Conservation (phyloP, 2,888 invertebrate species). For the Ophioninae sp. region DNA sequence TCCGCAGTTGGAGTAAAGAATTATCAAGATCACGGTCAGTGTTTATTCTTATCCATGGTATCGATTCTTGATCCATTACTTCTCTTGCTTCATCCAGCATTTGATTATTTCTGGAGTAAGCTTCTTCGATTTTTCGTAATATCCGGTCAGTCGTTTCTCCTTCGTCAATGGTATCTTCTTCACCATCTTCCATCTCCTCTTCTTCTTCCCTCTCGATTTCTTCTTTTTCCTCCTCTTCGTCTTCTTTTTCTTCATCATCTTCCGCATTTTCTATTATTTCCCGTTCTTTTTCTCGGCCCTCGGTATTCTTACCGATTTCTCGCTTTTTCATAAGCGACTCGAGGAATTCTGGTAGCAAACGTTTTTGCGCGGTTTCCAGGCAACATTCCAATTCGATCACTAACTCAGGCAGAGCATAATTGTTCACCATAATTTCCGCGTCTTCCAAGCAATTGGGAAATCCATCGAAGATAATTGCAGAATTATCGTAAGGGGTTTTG, state of each 20-base stretch:
- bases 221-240: constrained; percentile 63
- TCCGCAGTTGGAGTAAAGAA: constrained; percentile 72
- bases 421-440: constrained; percentile 82
- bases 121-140: constrained; percentile 80
- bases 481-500: constrained; percentile 81
- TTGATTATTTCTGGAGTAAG: constrained; percentile 82
- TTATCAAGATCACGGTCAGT: constrained; percentile 77
- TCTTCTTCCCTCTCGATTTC: constrained; percentile 51
- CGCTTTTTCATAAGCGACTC: constrained; percentile 79
- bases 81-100: constrained; percentile 74
- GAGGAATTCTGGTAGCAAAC: constrained; percentile 78
- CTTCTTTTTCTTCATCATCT: constrained; percentile 76
- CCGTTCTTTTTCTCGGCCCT: constrained; percentile 73
- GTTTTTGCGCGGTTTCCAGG: constrained; percentile 76
- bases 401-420: constrained; percentile 84
- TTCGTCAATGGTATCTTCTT: constrained; percentile 42
- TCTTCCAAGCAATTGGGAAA: constrained; percentile 84
- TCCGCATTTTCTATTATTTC: too few relatives aligned
- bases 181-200: constrained; percentile 29
- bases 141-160: constrained; percentile 78
- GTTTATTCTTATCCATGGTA: constrained; percentile 81
- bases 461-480: constrained; percentile 85
- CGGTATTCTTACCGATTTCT: constrained; percentile 65
- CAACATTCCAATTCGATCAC: constrained; percentile 82
- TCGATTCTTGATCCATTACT: constrained; percentile 79